Percentiles rank a stretch among this genome's conserved stretches.
These are phyloP conservation scores for Colaptes auratus DNA, from an alignment of 2,113 vertebrate species.

Conservation along the genomic window DNA sequence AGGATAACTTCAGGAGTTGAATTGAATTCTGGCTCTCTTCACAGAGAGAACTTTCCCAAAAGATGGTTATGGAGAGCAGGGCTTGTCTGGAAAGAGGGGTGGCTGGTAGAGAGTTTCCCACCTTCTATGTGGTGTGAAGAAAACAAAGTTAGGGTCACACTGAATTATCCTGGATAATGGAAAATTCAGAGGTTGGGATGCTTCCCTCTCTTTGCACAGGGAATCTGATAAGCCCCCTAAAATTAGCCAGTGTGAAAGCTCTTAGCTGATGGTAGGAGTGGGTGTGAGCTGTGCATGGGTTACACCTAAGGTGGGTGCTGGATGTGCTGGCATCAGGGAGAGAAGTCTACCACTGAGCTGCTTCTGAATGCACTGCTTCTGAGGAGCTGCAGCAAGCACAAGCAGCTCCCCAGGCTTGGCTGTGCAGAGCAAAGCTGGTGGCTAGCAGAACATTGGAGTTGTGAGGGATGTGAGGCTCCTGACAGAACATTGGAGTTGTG, in stretches of 20 bases:
- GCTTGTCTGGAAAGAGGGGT: not conserved
- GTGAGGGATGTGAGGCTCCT: not conserved
- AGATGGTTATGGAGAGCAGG: not conserved
- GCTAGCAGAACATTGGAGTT: not conserved
- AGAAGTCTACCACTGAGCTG: too few species aligned
- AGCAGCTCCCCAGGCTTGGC: not conserved
- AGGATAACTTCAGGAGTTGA: not conserved
- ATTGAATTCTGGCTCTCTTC: not conserved
- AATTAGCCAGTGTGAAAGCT: not conserved
- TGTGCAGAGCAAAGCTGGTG: not conserved
- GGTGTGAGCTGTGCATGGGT: not conserved
- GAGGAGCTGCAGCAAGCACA: rapidly evolving
- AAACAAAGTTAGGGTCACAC: not conserved
- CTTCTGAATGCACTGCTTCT: not conserved
- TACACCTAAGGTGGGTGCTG: rapidly evolving
- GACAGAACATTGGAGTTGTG: not conserved
- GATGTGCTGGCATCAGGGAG: not conserved
- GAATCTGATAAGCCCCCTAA: not conserved
- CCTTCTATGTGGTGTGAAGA: not conserved
- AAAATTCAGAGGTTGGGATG: too few species aligned
- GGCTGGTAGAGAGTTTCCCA: not conserved
- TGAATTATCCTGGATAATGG: not conserved
- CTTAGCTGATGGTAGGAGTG: not conserved
- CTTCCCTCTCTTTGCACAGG: not conserved
- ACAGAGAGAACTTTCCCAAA: not conserved